phyloP scores from a whole-genome alignment of 2,113 vertebrate genomes.

The Indri indri region DNA sequence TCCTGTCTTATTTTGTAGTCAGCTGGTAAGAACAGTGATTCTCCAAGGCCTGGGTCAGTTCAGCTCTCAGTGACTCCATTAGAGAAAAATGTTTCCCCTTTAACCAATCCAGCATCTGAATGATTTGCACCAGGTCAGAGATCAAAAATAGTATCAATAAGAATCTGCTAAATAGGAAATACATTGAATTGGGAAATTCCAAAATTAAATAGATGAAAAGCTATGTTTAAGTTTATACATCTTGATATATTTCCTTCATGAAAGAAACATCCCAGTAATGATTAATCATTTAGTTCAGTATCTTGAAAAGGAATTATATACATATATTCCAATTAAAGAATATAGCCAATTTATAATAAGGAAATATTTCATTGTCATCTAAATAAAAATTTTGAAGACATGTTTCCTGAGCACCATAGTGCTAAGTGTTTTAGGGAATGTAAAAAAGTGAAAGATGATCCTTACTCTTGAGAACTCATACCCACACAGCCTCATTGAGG shows the following conservation, averaged over 20 bases:
- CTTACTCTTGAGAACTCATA: not conserved
- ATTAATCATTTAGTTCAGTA: not conserved
- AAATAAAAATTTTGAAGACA: not conserved
- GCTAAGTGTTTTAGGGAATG: not conserved
- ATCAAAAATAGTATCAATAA: not conserved
- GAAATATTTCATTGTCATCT: not conserved
- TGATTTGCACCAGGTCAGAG: not conserved
- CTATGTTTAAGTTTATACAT: not conserved
- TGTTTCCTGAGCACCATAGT: not conserved
- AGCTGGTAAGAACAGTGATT: not conserved
- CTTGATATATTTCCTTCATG: not conserved
- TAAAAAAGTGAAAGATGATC: not conserved
- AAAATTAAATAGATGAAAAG: not conserved
- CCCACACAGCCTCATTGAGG: not conserved
- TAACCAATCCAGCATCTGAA: not conserved
- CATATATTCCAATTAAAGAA: not conserved
- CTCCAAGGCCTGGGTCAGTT: not conserved
- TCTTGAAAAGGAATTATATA: not conserved
- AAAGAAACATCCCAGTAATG: not conserved
- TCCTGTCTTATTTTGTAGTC: not conserved
- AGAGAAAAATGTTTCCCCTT: not conserved
- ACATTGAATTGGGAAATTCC: not conserved
- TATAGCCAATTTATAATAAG: not conserved
- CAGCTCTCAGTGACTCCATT: not conserved
- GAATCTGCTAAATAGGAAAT: not conserved